Base-by-base conservation (phyloP, 2,113 vertebrate genomes). In the Hippocampus zosterae region DNA sequence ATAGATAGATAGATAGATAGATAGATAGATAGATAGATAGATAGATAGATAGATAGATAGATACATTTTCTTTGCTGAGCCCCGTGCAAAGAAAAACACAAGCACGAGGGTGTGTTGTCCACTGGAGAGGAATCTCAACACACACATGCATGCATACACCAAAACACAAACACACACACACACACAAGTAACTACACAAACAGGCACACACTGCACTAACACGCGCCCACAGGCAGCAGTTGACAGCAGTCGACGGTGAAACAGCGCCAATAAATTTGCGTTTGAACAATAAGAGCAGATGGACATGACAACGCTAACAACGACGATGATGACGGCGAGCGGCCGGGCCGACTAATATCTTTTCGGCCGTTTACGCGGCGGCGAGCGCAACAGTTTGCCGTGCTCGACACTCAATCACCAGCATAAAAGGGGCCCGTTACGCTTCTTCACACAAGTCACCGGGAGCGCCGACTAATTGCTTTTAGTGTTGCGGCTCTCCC, bases 401-500 rank as follows among this genome's bases (percentile, higher is more conserved):
- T 68, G 61, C 67, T 66, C 72, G 80, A 84, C 82, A 71, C 76
- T 53, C 42, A 80, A 78, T 72, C 13, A 0, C 74, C 63, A 65
- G 72, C 66, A 79, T 81, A 76, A 79, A 85, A 80, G 57, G 57
- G 27, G 53, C 79, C 67, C 63, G 75, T 78, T 75, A 75, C 70
- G 60, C 76, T 83, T 62, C 76, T 83, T 82, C 75, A 57, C 62
- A 21, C 57, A 68, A 74, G 69, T 83, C 84, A 80, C 33, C 65
- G 75, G 75, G 69, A 60, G 76, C 55, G 62, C 33, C 71, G 19
- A 27, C 81, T 81, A 85, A 85, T 88, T 78, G 70, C 79, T 81
- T 81, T 85, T 72, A 75, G 70, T 81, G 70, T 78, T 76, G 69
- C 63, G 23, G 66, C 41, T 70, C 78, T 82, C 68, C 2, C 50